Percentiles rank a stretch among this genome's conserved stretches.
Conservation (phyloP, 2,888 invertebrate genomes). For the Galeopsomyia nigrocyanea region DNA sequence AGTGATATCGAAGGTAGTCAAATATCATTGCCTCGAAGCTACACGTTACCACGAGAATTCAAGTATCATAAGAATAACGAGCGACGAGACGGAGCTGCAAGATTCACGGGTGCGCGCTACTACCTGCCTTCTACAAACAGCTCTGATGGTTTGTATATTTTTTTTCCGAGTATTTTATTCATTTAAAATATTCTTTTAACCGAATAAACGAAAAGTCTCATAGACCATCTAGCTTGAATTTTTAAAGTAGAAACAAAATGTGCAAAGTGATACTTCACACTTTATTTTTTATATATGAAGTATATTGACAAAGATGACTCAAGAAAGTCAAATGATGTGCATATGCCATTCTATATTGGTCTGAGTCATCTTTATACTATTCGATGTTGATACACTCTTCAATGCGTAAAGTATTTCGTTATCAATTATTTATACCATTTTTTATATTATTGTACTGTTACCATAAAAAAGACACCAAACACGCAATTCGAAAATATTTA, state of each 20-base stretch:
- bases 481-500: too few species aligned
- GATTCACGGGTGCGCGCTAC: slow-evolving; percentile 71
- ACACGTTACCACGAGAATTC: slow-evolving; percentile 88
- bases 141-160: slow-evolving; percentile 78
- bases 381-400: too few species aligned
- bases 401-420: too few species aligned
- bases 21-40: slow-evolving; percentile 86
- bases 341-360: too few species aligned
- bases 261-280: too few species aligned
- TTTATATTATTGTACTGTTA: neutral
- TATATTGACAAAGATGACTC: too few species aligned
- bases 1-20: slow-evolving; percentile 71
- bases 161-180: neutral
- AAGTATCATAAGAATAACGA: slow-evolving; percentile 73
- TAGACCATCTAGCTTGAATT: neutral
- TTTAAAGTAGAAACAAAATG: neutral
- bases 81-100: slow-evolving; percentile 70
- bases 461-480: neutral
- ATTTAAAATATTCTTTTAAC: neutral
- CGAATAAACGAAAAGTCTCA: neutral
- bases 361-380: too few species aligned
- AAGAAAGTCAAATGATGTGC: too few species aligned
- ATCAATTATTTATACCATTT: too few species aligned
- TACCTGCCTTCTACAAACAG: slow-evolving; percentile 87
- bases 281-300: too few species aligned